These are phyloP conservation scores for Telmatherina bonti DNA, from an alignment of 2,797 vertebrate genomes.

Conservation along the genomic window DNA sequence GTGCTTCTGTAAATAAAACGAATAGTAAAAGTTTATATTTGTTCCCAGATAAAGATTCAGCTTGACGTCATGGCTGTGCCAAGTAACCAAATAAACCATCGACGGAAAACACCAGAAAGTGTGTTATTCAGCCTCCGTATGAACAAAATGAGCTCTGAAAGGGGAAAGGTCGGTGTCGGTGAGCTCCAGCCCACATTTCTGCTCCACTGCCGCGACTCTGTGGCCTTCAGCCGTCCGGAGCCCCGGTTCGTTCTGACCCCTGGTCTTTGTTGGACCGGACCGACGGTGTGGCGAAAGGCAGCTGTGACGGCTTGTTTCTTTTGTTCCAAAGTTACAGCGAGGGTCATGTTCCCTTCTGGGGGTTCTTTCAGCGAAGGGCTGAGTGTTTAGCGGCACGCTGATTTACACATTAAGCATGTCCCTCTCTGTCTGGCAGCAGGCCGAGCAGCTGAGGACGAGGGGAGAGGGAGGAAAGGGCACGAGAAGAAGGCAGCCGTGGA, in stretches of 20 bases:
- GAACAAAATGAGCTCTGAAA: constrained; percentile 17
- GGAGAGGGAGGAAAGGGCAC: constrained; percentile 1
- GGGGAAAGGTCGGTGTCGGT: too few species aligned
- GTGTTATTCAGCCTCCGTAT: constrained; percentile 7
- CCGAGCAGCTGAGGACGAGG: constrained; percentile 34
- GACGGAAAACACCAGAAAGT: neutral
- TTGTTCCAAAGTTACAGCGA: constrained; percentile 63
- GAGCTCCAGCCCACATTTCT: too few species aligned
- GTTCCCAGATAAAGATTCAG: constrained; percentile 1
- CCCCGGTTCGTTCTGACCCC: constrained; percentile 59
- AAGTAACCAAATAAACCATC: constrained; percentile 20
- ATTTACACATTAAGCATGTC: constrained; percentile 70
- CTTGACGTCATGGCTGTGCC: neutral
- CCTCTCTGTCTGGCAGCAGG: constrained; percentile 53
- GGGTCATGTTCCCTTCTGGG: constrained; percentile 66
- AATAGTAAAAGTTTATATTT: neutral
- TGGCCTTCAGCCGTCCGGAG: constrained; percentile 25
- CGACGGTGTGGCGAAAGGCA: constrained; percentile 34
- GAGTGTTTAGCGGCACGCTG: constrained; percentile 64
- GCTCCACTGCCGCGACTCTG: too few species aligned
- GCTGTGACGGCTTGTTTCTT: constrained; percentile 62
- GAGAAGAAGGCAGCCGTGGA: constrained; percentile 25
- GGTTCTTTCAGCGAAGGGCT: constrained; percentile 52
- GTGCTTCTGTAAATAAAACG: neutral
- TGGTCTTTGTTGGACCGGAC: constrained; percentile 44